These are phyloP conservation scores for Phymorhynchus buccinoides DNA, from an alignment of 1,140 invertebrate species.

Conservation along the genomic window DNA sequence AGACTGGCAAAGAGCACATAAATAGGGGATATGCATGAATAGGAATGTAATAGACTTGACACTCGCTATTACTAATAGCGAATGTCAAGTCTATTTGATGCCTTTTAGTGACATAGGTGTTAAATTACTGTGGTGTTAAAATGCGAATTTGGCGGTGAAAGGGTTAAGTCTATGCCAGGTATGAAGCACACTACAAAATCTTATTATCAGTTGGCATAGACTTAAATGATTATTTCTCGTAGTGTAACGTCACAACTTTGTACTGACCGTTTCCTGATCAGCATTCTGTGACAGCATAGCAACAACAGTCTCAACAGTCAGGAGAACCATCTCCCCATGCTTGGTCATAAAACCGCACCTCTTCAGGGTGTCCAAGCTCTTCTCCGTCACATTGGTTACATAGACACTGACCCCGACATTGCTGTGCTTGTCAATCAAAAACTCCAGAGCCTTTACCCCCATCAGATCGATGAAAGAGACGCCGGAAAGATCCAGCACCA, in stretches of 20 bases:
- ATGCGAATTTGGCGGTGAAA: too few species aligned
- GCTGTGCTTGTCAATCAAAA: slow-evolving; percentile 35
- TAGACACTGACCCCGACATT: slow-evolving; percentile 20
- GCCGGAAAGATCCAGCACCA: slow-evolving; percentile 45
- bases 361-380: slow-evolving; percentile 39
- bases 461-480: slow-evolving; percentile 52
- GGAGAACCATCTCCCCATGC: slow-evolving; percentile 32
- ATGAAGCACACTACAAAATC: too few species aligned
- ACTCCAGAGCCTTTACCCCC: slow-evolving; percentile 51
- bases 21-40: too few species aligned
- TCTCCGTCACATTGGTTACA: slow-evolving; percentile 31
- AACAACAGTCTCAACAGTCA: slow-evolving; percentile 33
- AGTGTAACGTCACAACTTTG: neutral
- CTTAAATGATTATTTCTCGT: too few species aligned
- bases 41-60: too few species aligned
- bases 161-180: too few species aligned
- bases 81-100: too few species aligned
- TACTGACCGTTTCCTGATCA: neutral
- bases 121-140: too few species aligned
- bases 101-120: too few species aligned
- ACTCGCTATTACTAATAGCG: too few species aligned
- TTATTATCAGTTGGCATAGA: too few species aligned
- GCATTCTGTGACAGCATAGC: neutral
- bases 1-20: too few species aligned
- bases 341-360: slow-evolving; percentile 41